Percentiles rank a stretch among this genome's conserved stretches.
phyloP scores from a whole-genome alignment of 2,113 vertebrate species.

The Columba livia region DNA sequence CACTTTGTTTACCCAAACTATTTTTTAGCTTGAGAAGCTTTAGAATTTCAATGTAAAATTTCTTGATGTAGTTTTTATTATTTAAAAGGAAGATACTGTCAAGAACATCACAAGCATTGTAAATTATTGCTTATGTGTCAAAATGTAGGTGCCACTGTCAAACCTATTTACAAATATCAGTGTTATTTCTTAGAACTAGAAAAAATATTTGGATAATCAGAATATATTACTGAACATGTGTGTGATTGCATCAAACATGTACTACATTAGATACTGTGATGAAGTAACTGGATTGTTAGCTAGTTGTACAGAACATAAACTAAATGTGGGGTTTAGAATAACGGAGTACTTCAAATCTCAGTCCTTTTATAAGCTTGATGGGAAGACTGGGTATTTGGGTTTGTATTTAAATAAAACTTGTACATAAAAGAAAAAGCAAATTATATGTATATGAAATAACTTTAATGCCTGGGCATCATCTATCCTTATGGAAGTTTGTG shows the following conservation, averaged over 20 bases:
- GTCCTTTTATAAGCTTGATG: neutral
- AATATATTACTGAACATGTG: slow-evolving; percentile 7
- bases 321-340: neutral
- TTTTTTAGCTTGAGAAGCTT: slow-evolving; percentile 33
- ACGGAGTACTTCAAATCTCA: neutral
- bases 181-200: neutral
- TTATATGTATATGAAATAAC: neutral
- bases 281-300: neutral
- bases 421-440: neutral
- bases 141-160: slow-evolving; percentile 30
- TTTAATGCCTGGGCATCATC: neutral
- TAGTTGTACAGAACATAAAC: neutral
- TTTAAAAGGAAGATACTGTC: slow-evolving; percentile 35
- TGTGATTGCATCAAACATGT: neutral
- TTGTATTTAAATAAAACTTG: neutral
- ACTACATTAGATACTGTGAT: neutral
- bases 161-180: neutral
- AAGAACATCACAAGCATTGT: slow-evolving; percentile 28
- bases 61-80: slow-evolving; percentile 45
- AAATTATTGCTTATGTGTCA: slow-evolving; percentile 54
- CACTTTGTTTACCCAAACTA: slow-evolving; percentile 22
- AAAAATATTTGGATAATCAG: slow-evolving; percentile 27
- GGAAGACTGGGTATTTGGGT: neutral
- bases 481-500: neutral
- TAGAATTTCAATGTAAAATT: slow-evolving; percentile 56